Base-by-base conservation (phyloP, 2,113 vertebrate genomes). In the Puntigrus tetrazona region DNA sequence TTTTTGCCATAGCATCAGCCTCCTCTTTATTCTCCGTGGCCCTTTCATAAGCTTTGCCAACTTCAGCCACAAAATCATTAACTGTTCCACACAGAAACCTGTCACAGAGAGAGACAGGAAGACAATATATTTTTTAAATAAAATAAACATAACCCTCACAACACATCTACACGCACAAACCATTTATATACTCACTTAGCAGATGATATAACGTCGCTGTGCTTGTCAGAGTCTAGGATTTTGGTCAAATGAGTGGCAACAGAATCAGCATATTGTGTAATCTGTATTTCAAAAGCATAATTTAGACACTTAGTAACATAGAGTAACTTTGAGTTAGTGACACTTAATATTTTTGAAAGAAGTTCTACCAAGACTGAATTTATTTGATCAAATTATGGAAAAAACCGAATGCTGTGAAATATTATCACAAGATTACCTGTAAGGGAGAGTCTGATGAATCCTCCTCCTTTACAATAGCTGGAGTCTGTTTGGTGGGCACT, bases 191-290 rank as follows among this genome's bases (percentile, higher is more conserved):
- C 96, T 91, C 93, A 98, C 97, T 96, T 98, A 85, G 96, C 96
- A 55, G 97, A 97, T 6, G 97, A 97, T 88, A 98, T 97, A 83
- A 97, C 95, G 82, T 98, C 97, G 0, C 95, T 96, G 89, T 97
- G 95, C 77, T 96, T 96, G 93, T 97, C 97, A 0, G 97, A 97
- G 90, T 97, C 97, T 93, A 99, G 92, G 91, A 98, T 97, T 93
- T 98, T 98, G 84, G 97, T 95, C 89, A 98, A 91, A 88, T 99
- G 96, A 78, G 94, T 95, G 61, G 95, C 95, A 85, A 98, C 96
- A 0, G 96, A 97, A 90, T 98, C 96, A 0, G 96, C 94, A 0
- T 97, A 96, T 85, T 97, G 96, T 90, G 94, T 96, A 92, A 96
- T 97, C 92, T 96, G 95, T 38, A 94, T 92, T 95, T 47, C 34